These are phyloP conservation scores for Alosa sapidissima DNA, from an alignment of 2,797 vertebrate species.

Conservation along the genomic window DNA sequence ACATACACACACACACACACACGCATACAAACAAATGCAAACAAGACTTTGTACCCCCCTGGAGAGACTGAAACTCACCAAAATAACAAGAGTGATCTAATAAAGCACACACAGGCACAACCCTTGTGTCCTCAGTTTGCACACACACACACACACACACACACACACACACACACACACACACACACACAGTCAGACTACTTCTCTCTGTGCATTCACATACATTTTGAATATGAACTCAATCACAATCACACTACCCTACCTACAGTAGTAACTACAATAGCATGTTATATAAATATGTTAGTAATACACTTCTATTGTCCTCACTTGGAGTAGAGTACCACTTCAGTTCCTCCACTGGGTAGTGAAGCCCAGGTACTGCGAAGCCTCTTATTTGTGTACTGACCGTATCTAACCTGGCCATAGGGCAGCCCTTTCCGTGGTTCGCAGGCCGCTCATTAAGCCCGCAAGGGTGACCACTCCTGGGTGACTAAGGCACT, in stretches of 20 bases:
- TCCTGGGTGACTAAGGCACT: not conserved
- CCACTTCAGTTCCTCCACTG: no score
- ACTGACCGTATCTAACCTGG: not conserved
- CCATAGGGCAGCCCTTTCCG: not conserved
- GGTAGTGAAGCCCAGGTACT: not conserved
- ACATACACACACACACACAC: not conserved
- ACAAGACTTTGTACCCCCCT: not conserved
- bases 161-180: not conserved
- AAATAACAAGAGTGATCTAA: conserved; percentile 16
- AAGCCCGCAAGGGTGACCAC: not conserved
- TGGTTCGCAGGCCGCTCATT: not conserved
- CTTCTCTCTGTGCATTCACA: not conserved
- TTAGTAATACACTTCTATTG: not conserved
- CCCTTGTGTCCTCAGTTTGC: not conserved
- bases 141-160: not conserved
- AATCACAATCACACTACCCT: not conserved
- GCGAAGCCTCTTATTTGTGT: not conserved
- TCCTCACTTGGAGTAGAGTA: not conserved
- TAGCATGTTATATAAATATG: no score
- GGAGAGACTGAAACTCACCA: not conserved
- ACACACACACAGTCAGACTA: not conserved
- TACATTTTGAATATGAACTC: not conserved
- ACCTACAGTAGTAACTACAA: not conserved
- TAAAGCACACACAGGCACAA: not conserved
- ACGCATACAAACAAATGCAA: not conserved